Percentiles rank a stretch among this genome's conserved stretches.
These are phyloP conservation scores for Platycnemis pennipes DNA, from an alignment of 2,888 invertebrate genomes.

Conservation along the genomic window DNA sequence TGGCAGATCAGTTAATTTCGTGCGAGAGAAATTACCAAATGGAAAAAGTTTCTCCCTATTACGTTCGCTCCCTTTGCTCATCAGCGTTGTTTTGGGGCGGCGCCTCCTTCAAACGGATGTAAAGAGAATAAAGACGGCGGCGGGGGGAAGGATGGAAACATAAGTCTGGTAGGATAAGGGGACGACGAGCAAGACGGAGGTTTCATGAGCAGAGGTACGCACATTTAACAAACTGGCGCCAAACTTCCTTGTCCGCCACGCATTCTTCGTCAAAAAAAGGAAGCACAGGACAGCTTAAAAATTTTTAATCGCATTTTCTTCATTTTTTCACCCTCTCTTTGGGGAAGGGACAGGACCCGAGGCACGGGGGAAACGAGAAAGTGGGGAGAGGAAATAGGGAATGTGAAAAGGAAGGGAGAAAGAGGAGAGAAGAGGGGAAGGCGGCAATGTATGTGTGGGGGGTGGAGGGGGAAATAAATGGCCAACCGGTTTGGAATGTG, in stretches of 20 bases:
- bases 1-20: not conserved
- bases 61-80: not conserved
- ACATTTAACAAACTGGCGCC: slow-evolving; percentile 2
- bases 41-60: not conserved
- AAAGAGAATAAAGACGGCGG: not conserved
- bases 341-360: not conserved
- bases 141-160: not conserved
- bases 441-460: too few relatives aligned
- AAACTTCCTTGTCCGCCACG: not conserved
- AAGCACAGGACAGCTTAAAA: not conserved
- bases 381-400: not conserved
- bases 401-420: not conserved
- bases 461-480: not conserved
- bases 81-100: not conserved
- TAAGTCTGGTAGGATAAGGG: not conserved
- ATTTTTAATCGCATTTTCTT: not conserved
- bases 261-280: not conserved
- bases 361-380: not conserved
- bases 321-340: not conserved
- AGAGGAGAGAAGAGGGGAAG: not conserved
- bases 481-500: slow-evolving; percentile 50
- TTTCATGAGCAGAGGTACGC: not conserved
- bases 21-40: not conserved
- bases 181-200: not conserved
- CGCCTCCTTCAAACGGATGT: not conserved